Conservation (phyloP, 2,797 vertebrate species). For the Kryptopterus vitreolus region DNA sequence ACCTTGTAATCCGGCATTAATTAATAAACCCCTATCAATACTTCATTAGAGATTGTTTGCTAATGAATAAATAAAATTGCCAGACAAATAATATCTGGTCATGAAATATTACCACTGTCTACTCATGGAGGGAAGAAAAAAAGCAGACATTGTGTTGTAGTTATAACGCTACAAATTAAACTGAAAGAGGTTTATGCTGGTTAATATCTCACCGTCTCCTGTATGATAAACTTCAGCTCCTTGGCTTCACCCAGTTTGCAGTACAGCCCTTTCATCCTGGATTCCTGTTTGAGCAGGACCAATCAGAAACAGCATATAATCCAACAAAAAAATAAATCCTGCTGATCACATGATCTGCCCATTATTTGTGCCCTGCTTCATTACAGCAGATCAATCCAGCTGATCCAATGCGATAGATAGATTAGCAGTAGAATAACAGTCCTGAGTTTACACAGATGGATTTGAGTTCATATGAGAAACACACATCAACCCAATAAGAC, state of each 20-base stretch:
- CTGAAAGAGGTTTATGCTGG: no score
- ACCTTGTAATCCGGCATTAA: not conserved
- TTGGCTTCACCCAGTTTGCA: slow-evolving; percentile 75
- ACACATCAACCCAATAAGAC: no score
- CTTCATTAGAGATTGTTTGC: no score
- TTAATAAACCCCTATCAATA: no score
- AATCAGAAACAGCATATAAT: not conserved
- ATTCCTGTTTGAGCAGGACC: not conserved
- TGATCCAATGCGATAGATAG: not conserved
- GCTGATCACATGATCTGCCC: not conserved
- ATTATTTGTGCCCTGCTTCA: not conserved
- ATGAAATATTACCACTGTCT: not conserved
- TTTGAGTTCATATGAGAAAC: no score
- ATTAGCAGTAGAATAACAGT: not conserved
- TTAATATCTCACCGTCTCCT: slow-evolving; percentile 81
- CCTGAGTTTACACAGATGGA: no score
- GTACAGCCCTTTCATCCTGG: slow-evolving; percentile 89
- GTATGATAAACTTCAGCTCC: slow-evolving; percentile 84
- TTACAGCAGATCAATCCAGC: not conserved
- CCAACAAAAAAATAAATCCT: not conserved
- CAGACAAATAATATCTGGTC: not conserved
- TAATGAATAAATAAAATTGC: not conserved
- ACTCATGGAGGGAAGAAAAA: not conserved
- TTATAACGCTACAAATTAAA: no score
- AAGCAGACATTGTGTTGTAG: not conserved